These are phyloP conservation scores for Agriopis marginaria DNA, from an alignment of 2,888 invertebrate genomes.

Conservation along the genomic window DNA sequence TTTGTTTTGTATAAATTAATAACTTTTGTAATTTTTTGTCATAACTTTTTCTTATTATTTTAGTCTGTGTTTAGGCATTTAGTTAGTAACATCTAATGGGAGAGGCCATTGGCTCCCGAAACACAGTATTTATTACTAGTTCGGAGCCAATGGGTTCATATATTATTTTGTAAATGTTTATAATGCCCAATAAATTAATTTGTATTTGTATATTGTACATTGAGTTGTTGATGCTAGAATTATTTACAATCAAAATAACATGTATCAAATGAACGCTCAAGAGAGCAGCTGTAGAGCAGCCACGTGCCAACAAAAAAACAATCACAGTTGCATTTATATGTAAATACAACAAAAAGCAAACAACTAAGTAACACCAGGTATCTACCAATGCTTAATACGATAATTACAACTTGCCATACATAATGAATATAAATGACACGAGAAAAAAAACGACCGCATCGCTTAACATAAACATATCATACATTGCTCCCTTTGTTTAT, in stretches of 20 bases:
- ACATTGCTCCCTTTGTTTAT: constrained; percentile 18
- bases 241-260: constrained; percentile 9
- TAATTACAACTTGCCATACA: constrained; percentile 62
- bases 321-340: constrained; percentile 42
- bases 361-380: constrained; percentile 53
- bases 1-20: too few species aligned
- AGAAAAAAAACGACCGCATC: constrained; percentile 33
- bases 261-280: constrained; percentile 9
- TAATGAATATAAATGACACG: constrained; percentile 66
- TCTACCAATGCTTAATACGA: constrained; percentile 60
- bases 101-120: too few species aligned
- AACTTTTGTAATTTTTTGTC: too few species aligned
- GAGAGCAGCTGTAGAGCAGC: constrained; percentile 10
- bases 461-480: constrained; percentile 1
- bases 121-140: too few species aligned
- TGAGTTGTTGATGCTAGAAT: constrained; percentile 5
- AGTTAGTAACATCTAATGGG: too few species aligned
- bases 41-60: too few species aligned
- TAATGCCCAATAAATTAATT: too few species aligned
- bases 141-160: too few species aligned
- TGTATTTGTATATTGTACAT: too few species aligned
- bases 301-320: constrained; percentile 36
- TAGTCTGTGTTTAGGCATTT: too few species aligned
- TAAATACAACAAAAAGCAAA: constrained; percentile 57
- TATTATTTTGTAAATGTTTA: too few species aligned